Evolutionary conservation across 2,797 vertebrate genomes (phyloP), one percentile per base, ranked within the genome.

Genomic region (Arnoldichthys spilopterus): DNA sequence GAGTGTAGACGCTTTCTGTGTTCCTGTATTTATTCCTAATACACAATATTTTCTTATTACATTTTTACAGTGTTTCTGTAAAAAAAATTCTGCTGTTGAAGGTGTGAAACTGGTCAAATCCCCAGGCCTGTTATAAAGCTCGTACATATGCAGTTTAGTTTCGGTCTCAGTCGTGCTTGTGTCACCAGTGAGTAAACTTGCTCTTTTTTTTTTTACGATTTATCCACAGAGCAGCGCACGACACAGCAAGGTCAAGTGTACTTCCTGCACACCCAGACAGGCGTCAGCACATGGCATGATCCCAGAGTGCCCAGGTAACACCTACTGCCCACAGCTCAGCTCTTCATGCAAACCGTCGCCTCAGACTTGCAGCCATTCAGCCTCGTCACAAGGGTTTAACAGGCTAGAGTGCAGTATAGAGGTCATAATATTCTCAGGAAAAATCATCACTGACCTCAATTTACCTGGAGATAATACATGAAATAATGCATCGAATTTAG

Each of bases 231-330:
- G 85, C 98, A 99, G 93, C 95, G 98, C 86, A 99, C 98, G 11
- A 99, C 98, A 0, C 97, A 99, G 85, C 98, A 99, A 89, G 98
- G 97, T 69, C 98, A 99, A 82, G 97, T 99, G 56, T 99, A 99
- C 92, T 99, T 99, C 85, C 95, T 99, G 70, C 98, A 99, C 84
- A 99, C 98, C 72, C 98, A 99, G 91, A 99, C 98, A 16, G 98
- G 98, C 24, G 98, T 99, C 88, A 99, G 98, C 94, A 99, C 98
- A 0, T 99, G 98, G 98, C 98, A 99, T 0, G 97, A 99, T 88
- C 98, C 98, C 80, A 92, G 98, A 87, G 97, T 99, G 72, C 98
- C 98, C 63, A 95, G 98, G 97, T 99, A 93, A 53, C 6, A 15
- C n/a, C 63, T n/a, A n/a, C 54, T 6, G 58, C 24, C 34, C 20